These are phyloP conservation scores for Muschampia staudingeri DNA, from an alignment of 2,888 invertebrate genomes.

Conservation along the genomic window DNA sequence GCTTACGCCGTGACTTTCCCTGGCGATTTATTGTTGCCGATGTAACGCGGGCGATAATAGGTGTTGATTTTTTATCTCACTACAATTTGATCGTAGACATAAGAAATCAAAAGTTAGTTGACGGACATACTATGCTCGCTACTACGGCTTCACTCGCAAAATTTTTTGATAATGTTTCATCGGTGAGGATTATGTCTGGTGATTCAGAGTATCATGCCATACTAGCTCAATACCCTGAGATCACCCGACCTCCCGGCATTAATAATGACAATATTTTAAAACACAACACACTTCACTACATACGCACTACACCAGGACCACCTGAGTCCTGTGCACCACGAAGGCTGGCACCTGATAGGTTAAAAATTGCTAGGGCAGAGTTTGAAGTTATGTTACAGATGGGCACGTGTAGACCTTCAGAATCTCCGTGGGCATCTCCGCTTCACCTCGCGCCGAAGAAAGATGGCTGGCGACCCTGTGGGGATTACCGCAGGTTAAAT, in stretches of 20 bases:
- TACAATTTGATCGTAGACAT: slow-evolving; percentile 73
- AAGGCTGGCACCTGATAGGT: not conserved
- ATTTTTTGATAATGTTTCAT: not conserved
- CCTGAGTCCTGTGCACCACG: slow-evolving; percentile 12
- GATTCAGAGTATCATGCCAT: not conserved
- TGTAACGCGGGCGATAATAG: slow-evolving; percentile 70
- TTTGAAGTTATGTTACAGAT: slow-evolving; percentile 16
- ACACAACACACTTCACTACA: slow-evolving; percentile 1
- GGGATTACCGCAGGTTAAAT: slow-evolving; percentile 52
- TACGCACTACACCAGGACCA: slow-evolving; percentile 17
- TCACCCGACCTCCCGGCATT: not conserved
- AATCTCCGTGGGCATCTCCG: slow-evolving; percentile 52
- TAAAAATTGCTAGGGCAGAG: slow-evolving; percentile 20
- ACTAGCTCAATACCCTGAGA: not conserved
- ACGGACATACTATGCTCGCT: slow-evolving; percentile 12
- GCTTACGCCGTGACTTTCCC: slow-evolving; percentile 63
- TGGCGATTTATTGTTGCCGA: slow-evolving; percentile 70
- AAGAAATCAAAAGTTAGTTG: not conserved
- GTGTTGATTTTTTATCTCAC: slow-evolving; percentile 67
- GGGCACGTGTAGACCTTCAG: slow-evolving; percentile 17
- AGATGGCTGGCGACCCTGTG: slow-evolving; percentile 56
- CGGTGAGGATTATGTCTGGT: not conserved
- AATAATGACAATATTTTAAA: not conserved
- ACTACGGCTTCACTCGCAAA: not conserved
- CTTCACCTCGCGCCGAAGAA: slow-evolving; percentile 56